Evolutionary conservation across 2,113 vertebrate species (phyloP).

Genomic region (Cercopithecus mona): DNA sequence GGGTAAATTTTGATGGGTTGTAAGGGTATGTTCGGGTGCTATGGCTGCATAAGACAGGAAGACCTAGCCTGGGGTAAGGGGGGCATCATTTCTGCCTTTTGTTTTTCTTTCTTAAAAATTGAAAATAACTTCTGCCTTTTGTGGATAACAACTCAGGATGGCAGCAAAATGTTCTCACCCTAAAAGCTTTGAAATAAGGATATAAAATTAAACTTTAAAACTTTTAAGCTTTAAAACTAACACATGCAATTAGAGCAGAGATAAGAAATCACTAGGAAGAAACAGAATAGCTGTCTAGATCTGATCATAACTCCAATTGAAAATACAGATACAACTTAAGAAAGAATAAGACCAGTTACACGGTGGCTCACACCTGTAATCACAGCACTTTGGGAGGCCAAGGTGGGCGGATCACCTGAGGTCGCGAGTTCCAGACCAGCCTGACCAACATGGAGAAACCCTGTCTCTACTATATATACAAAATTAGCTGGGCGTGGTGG

Average conservation of each 20-base stretch:
- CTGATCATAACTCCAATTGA: background rate
- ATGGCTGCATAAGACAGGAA: background rate
- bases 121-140: background rate
- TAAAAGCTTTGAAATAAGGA: slow-evolving; percentile 7
- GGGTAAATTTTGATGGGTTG: background rate
- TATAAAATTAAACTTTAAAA: slow-evolving; percentile 6
- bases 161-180: background rate
- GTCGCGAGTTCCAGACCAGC: background rate
- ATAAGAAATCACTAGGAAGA: background rate
- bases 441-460: background rate
- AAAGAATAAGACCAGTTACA: background rate
- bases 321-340: background rate
- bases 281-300: background rate
- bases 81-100: background rate
- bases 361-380: background rate
- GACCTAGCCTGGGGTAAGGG: background rate
- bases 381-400: background rate
- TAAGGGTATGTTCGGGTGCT: background rate
- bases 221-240: background rate
- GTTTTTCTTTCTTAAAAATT: slow-evolving; percentile 16
- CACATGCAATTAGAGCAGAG: background rate
- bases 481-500: background rate
- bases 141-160: background rate
- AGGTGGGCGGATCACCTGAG: background rate
- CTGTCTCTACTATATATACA: background rate